These are phyloP conservation scores for Drosophila persimilis DNA, from an alignment of 1,140 invertebrate genomes.

Conservation along the genomic window DNA sequence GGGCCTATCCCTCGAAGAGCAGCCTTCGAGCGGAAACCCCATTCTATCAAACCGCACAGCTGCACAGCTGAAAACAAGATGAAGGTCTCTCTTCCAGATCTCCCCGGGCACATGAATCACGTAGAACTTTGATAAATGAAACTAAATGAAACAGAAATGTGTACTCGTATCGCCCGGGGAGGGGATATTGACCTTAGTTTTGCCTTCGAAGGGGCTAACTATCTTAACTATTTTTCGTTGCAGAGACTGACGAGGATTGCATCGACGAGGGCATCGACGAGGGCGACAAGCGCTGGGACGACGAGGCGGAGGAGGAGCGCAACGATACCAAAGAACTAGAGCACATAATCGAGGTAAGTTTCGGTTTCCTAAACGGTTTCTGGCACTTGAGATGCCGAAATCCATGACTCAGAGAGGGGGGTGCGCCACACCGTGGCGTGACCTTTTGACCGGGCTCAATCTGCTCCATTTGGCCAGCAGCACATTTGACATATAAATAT, in stretches of 20 bases:
- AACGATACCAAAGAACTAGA: conserved; percentile 83
- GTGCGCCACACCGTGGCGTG: conserved; percentile 37
- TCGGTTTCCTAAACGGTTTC: conserved; percentile 16
- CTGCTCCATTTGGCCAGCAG: conserved; percentile 42
- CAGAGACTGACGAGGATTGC: conserved; percentile 94
- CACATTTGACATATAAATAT: conserved; percentile 40
- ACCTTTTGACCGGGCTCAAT: conserved; percentile 73
- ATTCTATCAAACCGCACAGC: conserved; percentile 4
- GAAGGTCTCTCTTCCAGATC: conserved; percentile 15
- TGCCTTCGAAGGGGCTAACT: neutral
- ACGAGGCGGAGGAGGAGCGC: conserved; percentile 85
- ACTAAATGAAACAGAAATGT: neutral
- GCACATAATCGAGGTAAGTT: conserved; percentile 80
- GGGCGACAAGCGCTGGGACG: conserved; percentile 81
- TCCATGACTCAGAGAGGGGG: neutral
- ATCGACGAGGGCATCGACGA: conserved; percentile 94
- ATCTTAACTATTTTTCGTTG: conserved; percentile 13
- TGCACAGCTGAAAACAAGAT: conserved; percentile 1
- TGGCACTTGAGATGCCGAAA: conserved; percentile 36
- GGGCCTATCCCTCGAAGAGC: neutral
- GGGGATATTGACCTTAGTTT: conserved; percentile 1
- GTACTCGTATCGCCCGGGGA: neutral
- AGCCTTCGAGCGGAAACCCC: conserved; percentile 13
- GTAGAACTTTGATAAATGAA: conserved; percentile 17
- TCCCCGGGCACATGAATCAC: conserved; percentile 29